Base-by-base conservation (phyloP, 2,113 vertebrate species). In the Coryphaenoides rupestris region DNA sequence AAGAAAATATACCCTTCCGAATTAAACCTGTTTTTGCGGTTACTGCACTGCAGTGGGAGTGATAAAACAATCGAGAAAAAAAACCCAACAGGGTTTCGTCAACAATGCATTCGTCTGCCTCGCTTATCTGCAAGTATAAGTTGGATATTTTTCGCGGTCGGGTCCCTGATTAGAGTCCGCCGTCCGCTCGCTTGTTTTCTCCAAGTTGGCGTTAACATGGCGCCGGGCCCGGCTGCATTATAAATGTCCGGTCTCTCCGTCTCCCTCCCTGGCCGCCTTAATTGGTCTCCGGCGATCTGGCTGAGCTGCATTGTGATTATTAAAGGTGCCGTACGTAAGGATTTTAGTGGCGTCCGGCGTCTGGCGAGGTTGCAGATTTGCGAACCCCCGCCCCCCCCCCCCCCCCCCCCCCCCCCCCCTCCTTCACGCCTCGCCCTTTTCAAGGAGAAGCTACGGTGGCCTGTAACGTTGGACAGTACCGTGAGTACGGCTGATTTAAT, bases 231-330 rank as follows among this genome's bases (percentile, higher is more conserved):
- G 73, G 75, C 81, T 71, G 74, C 67, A 79, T 87, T 87, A 89
- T 88, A 87, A 87, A 88, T 85, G 84, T 72, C 16, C 52, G 60
- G 70, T 68, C 80, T 81, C 81, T 83, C 81, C 82, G 81, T 89
- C 89, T 88, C 76, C 78, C 67, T 73, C 76, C 78, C 67, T 73
- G 79, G 69, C 73, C 63, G n/a, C n/a, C n/a, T n/a, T 87, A 88
- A 89, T 91, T 91, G 87, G 86, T 89, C 87, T 86, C 78, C 71
- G 73, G 78, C 87, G 88, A 88, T 89, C 84, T n/a, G n/a, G 79
- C 86, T 47, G 75, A 80, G 76, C 33, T 40, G 33, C 76, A 60
- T 86, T 86, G 77, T 86, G 89, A 89, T 91, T 88, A 89, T 87
- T 86, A 87, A 86, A 89, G n/a, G n/a, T 68, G 80, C 73, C 84